Evolutionary conservation across 2,888 invertebrate genomes (phyloP).

Genomic region (Hirtodrosophila cameraria): DNA sequence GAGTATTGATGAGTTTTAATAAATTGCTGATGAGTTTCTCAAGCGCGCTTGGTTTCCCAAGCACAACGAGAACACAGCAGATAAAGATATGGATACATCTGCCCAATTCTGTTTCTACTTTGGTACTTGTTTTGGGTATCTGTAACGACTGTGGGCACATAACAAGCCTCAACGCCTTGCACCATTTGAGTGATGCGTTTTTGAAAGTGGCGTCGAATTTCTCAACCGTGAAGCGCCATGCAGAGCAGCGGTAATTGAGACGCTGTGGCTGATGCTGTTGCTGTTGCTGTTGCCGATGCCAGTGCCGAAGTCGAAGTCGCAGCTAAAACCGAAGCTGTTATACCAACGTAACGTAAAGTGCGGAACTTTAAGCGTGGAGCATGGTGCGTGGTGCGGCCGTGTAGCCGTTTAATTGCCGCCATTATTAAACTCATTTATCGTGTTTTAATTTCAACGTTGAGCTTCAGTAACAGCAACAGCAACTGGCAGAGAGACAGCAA

Average conservation of each 20-base stretch:
- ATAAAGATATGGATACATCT: conserved; percentile 34
- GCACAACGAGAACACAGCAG: conserved; percentile 19
- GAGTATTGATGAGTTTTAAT: conserved; percentile 81
- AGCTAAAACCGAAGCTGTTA: conserved; percentile 30
- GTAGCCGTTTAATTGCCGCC: conserved; percentile 79
- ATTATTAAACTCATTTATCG: conserved; percentile 82
- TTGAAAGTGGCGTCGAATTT: conserved; percentile 79
- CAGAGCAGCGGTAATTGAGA: conserved; percentile 74
- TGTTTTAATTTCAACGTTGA: conserved; percentile 75
- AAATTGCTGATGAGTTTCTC: conserved; percentile 79
- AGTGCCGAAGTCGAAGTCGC: conserved; percentile 12
- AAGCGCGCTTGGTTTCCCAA: conserved; percentile 59
- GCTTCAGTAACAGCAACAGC: conserved; percentile 41
- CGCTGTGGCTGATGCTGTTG: conserved; percentile 60
- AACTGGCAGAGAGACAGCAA: conserved; percentile 27
- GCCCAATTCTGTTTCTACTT: conserved; percentile 12
- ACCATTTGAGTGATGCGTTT: conserved; percentile 74
- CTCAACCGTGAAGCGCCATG: conserved; percentile 79
- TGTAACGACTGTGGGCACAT: conserved; percentile 54
- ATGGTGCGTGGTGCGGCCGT: conserved; percentile 48
- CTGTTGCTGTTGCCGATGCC: conserved; percentile 43
- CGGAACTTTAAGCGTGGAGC: conserved; percentile 19
- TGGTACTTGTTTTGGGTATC: conserved; percentile 49
- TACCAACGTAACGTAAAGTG: conserved; percentile 10
- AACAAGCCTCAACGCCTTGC: conserved; percentile 72